phyloP scores from a whole-genome alignment of 2,888 invertebrate species.

The Choristoneura rosaceana region DNA sequence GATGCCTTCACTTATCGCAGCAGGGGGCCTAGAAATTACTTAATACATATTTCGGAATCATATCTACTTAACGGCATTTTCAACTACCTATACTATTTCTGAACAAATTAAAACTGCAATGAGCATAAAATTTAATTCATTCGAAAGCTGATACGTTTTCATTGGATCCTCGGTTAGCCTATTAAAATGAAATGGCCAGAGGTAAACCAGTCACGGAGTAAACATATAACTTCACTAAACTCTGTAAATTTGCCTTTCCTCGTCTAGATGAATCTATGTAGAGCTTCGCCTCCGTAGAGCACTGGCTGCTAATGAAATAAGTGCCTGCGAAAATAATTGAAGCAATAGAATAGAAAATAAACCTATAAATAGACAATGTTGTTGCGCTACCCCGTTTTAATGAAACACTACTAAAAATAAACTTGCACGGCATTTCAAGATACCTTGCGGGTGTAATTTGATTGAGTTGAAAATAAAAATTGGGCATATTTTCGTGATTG shows the following conservation, averaged over 20 bases:
- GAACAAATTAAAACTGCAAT: too few relatives aligned
- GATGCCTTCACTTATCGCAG: conserved; percentile 82
- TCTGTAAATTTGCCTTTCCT: background rate
- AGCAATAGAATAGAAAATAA: conserved; percentile 2
- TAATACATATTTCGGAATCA: conserved; percentile 32
- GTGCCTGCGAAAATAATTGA: conserved; percentile 1
- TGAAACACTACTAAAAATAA: background rate
- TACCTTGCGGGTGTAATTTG: conserved; percentile 4
- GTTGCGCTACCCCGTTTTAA: background rate
- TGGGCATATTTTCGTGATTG: conserved; percentile 57
- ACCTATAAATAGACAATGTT: conserved; percentile 2
- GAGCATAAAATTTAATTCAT: background rate
- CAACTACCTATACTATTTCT: too few relatives aligned
- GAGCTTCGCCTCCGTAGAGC: background rate
- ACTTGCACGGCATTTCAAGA: background rate
- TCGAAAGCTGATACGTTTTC: background rate
- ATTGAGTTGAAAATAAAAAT: conserved; percentile 16
- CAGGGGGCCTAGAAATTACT: conserved; percentile 69
- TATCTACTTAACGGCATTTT: background rate
- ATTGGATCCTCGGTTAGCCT: background rate
- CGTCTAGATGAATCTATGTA: background rate
- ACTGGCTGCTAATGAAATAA: background rate
- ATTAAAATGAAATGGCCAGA: background rate
- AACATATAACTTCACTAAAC: background rate
- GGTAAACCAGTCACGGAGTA: background rate